Base-by-base conservation (phyloP, 2,797 vertebrate genomes). In the Rhinogobio ventralis region DNA sequence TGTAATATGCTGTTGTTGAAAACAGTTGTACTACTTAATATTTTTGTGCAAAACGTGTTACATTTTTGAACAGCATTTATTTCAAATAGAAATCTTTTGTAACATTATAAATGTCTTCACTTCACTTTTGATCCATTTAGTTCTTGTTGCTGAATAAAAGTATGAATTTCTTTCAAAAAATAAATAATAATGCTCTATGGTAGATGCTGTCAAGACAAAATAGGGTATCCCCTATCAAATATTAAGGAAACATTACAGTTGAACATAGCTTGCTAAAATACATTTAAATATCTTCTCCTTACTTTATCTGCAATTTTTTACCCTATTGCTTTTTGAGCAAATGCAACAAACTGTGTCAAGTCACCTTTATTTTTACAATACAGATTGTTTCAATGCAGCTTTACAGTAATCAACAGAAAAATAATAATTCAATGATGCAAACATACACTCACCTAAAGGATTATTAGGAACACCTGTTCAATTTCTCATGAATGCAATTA, bases 291-390 rank as follows among this genome's bases (percentile, higher is more conserved):
- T 30, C 25, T 74, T 49, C 14, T 19, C 10, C 45, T 49, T 28
- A 73, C 10, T 15, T 11, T 39, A 17, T 57, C 14, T 57, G 51
- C 33, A 23, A 55, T 55, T 36, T 25, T 69, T 45, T 69, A 6
- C 36, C n/a, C n/a, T n/a, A n/a, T n/a, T n/a, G n/a, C n/a, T n/a
- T n/a, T n/a, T n/a, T n/a, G n/a, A n/a, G n/a, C n/a, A n/a, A n/a
- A n/a, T n/a, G n/a, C 30, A 30, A 69, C 46, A 39, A 30, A 79
- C 76, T 77, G n/a, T 60, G n/a, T 23, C 55, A 57, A 57, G 13
- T 62, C 60, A 28, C 25, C 13, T 62, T 28, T 62, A 28, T 28
- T 15, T 62, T 28, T 62, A 62, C 13, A 62, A 62, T 7, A 28
- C 25, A 28, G 2, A 62, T 62, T 62, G 25, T 62, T 15, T 62